Evolutionary conservation across 2,113 vertebrate genomes (phyloP), one percentile per base, ranked within the genome.

Genomic region (Aptenodytes forsteri): DNA sequence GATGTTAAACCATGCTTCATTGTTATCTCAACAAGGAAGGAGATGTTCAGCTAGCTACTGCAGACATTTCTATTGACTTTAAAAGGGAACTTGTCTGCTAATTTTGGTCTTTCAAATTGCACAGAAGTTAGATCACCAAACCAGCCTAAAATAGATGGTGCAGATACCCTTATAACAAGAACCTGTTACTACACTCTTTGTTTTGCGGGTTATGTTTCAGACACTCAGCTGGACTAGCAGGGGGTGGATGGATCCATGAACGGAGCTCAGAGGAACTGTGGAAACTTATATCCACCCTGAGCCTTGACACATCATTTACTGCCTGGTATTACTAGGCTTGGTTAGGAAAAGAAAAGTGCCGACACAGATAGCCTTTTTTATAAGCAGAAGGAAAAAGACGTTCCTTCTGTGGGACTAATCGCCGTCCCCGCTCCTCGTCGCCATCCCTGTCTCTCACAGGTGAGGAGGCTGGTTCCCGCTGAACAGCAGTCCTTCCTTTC

Each of bases 371-470:
- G 26, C 10, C 38, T 32, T 73, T 67, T 36, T 58, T n/a, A 42
- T 17, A 47, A 59, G 27, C 29, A 77, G 29, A 80, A 70, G n/a
- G 26, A 69, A 75, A 69, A 49, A 17, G 21, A 55, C 10, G 2
- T 90, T 83, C 6, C 10, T 83, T 66, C 16, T 8, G n/a, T 38
- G 29, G 17, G 13, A 73, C 7, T 32, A 38, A 49, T 20, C 2
- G 4, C 23, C 6, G 2, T 69, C 6, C 3, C 2, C 0, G 1
- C 36, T 81, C 55, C 16, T 80, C 30, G 13, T 69, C 3, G 1
- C 32, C 55, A 55, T 47, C 23, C 11, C n/a, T 10, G 1, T n/a
- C 47, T 83, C 72, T 50, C n/a, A 29, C 2, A 3, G 23, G 6
- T 83, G 44, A 76, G 23, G 46, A 38, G 29, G 30, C 21, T 79